Evolutionary conservation across 1,140 invertebrate genomes (phyloP).

Genomic region (Dufourea novaeangliae): DNA sequence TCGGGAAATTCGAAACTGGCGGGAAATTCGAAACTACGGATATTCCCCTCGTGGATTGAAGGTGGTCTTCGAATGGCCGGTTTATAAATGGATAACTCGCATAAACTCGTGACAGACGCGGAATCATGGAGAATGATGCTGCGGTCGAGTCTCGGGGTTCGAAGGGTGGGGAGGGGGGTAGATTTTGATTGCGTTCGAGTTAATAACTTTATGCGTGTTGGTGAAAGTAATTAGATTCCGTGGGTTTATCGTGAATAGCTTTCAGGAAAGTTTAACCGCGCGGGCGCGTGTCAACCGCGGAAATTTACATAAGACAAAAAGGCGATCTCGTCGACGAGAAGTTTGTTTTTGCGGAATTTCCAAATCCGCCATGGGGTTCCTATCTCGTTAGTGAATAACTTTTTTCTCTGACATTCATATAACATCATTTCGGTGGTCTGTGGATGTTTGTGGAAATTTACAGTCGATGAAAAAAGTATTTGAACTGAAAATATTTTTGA

Average conservation of each 20-base stretch:
- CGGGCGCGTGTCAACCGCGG: background rate
- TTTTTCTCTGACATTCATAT: no score
- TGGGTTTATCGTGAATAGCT: conserved; percentile 25
- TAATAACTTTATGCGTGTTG: conserved; percentile 21
- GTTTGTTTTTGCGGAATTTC: background rate
- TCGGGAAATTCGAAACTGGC: no score
- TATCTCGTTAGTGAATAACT: no score
- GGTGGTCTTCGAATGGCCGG: no score
- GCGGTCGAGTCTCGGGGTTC: background rate
- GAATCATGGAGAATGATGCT: background rate
- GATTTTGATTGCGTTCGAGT: conserved; percentile 14
- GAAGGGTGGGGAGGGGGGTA: no score
- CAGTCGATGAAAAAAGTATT: no score
- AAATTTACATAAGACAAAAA: conserved; percentile 3
- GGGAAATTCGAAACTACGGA: no score
- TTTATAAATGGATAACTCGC: no score
- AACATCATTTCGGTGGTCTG: no score
- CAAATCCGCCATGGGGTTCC: background rate
- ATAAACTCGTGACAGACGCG: background rate
- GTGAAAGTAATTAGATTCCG: conserved; percentile 27
- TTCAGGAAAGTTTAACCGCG: conserved; percentile 1
- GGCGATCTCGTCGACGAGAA: background rate
- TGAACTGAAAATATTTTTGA: no score
- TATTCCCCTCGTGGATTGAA: no score
- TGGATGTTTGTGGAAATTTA: no score